phyloP scores from a whole-genome alignment of 2,113 vertebrate species.

The Chelonoidis abingdonii region DNA sequence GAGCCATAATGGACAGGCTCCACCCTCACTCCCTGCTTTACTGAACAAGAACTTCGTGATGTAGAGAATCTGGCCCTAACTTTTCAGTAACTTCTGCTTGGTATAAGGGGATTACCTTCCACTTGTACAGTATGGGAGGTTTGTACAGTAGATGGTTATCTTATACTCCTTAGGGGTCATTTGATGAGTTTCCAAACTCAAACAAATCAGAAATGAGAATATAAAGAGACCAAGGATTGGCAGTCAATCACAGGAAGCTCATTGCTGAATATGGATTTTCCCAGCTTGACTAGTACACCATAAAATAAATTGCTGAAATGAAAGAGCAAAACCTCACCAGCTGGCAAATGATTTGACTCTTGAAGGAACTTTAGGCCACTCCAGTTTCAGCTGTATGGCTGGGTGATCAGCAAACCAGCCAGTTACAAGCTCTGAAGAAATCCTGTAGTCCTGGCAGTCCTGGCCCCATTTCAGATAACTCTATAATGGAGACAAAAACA shows the following conservation, averaged over 20 bases:
- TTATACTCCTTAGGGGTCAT: neutral
- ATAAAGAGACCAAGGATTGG: neutral
- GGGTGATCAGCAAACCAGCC: constrained; percentile 76
- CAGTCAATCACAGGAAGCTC: neutral
- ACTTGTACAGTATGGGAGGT: neutral
- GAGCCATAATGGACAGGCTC: neutral
- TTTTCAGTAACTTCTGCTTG: neutral
- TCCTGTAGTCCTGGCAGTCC: constrained; percentile 78
- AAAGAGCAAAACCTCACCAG: constrained; percentile 71
- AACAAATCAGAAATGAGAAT: neutral
- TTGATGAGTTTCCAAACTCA: neutral
- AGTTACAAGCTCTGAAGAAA: constrained; percentile 73
- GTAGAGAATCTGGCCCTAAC: neutral
- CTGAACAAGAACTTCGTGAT: neutral
- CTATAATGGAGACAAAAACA: neutral
- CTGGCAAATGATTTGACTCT: constrained; percentile 42
- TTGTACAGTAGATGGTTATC: neutral
- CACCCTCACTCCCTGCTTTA: neutral
- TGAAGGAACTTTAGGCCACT: constrained; percentile 75
- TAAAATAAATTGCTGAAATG: neutral
- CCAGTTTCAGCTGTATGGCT: constrained; percentile 77
- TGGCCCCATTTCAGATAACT: constrained; percentile 76
- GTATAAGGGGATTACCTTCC: neutral
- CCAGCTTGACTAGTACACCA: rapidly evolving
- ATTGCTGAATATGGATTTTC: neutral